Evolutionary conservation across 2,888 invertebrate genomes (phyloP), one percentile per base, ranked within the genome.

Genomic region (Caenorhabditis macrosperma): DNA sequence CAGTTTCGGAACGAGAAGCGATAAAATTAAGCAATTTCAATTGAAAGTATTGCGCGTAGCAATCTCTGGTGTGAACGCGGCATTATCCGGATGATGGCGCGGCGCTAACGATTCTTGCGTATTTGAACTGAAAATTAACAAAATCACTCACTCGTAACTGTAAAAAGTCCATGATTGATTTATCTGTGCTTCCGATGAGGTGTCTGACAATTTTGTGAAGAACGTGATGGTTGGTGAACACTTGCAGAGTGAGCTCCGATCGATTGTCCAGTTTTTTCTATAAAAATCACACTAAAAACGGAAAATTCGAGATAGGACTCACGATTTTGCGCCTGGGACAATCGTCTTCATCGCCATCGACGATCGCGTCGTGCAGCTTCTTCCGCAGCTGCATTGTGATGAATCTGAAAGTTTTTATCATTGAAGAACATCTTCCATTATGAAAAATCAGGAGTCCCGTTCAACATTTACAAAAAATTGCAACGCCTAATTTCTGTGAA

Each of bases 261-360:
- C 15, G 26, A 4, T 24, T 55, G 24, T 72, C 72, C 38, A 72
- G 38, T 46, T 72, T 72, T 63, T 63, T 72, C 72, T 72, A 46
- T 6, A 63, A 35, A 54, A 59, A 33, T 44, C 0, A 59, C 17
- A 41, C 35, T n/a, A n/a, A n/a, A n/a, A n/a, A n/a, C n/a, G n/a
- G n/a, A n/a, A n/a, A n/a, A n/a, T n/a, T n/a, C n/a, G n/a, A n/a
- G n/a, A n/a, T n/a, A n/a, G n/a, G 48, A 38, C 57, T 44, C 9
- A 72, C 72, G n/a, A 72, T 72, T 57, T 72, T 72, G 6, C 72
- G 63, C 20, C 55, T 55, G 10, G 72, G 72, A 33, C 63, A 64
- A 20, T 50, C 41, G 20, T 72, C 72, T 38, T 72, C 72, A 26
- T 71, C 71, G 41, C 22, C 71, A 30, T 72, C 72, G 57, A 64